Conservation (phyloP, 1,140 invertebrate species). For the Drosophila arawakana region DNA sequence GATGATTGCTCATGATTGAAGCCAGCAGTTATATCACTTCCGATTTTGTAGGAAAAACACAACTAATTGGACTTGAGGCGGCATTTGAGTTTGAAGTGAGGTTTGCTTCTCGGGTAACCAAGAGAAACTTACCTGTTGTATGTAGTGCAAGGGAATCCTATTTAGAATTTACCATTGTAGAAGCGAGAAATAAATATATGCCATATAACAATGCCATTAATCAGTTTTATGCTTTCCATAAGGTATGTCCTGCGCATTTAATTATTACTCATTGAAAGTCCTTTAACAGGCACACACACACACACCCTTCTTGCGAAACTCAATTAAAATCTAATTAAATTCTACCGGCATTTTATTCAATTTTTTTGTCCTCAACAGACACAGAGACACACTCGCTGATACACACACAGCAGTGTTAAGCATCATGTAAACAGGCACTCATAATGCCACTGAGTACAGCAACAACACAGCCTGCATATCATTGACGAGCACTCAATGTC, state of each 20-base stretch:
- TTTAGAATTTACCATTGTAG: too few relatives aligned
- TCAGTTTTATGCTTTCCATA: not conserved
- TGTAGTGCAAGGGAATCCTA: not conserved
- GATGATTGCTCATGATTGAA: constrained; percentile 69
- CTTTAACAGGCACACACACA: not conserved
- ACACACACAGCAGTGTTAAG: constrained; percentile 46
- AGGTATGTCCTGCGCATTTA: not conserved
- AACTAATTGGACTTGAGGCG: constrained; percentile 49
- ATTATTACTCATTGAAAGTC: not conserved
- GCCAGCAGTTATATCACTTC: constrained; percentile 55
- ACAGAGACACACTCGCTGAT: constrained; percentile 16
- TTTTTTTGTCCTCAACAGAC: constrained; percentile 46
- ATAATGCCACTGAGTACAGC: constrained; percentile 56
- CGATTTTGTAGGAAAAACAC: constrained; percentile 54
- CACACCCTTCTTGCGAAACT: constrained; percentile 51
- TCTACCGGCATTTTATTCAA: constrained; percentile 78
- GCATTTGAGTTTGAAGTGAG: constrained; percentile 16
- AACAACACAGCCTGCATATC: constrained; percentile 71
- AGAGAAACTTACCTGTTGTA: too few relatives aligned
- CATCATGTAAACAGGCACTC: constrained; percentile 79
- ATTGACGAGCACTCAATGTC: constrained; percentile 82
- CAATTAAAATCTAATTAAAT: constrained; percentile 82
- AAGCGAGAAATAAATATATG: not conserved
- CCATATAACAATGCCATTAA: constrained; percentile 4
- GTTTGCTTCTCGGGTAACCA: not conserved